Base-by-base conservation (phyloP, 2,888 invertebrate species). In the Drosophila anomelani region DNA sequence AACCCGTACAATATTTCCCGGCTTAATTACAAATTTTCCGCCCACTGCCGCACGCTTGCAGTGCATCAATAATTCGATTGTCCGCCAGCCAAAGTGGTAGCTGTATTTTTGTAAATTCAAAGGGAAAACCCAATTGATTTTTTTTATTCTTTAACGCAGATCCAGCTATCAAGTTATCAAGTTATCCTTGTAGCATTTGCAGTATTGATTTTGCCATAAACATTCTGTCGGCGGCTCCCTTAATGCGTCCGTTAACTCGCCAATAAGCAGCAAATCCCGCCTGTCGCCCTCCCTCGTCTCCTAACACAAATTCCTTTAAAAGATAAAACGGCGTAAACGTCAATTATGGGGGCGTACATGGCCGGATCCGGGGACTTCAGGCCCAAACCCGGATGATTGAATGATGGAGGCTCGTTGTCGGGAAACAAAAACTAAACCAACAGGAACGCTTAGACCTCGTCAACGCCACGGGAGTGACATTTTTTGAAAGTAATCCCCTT, bases 231-330 rank as follows among this genome's bases (percentile, higher is more conserved):
- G 4, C 32, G 49, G 38, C 12, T 9, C 12, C 36, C 32, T 17
- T 59, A 64, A 66, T 66, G 47, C 32, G 29, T 53, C 68, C 75
- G 62, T 78, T 81, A 74, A 76, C 71, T 75, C 67, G 70, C 79
- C 66, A 83, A 83, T 79, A 85, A 82, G 59, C 82, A 57, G 78
- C 46, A 55, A 80, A 85, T 73, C 80, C 64, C 17, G 44, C 6
- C 56, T 39, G 46, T 29, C 47, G 32, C 12, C 26, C 29, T 8
- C 10, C 36, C n/a, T n/a, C 44, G 6, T 23, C 8, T 15, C 10
- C 26, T 8, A n/a, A 26, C 10, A 47, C 46, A 47, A 10, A 47
- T 59, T 76, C 69, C 78, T 76, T 66, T 63, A 53, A 80, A 75
- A 47, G 78, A 81, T 84, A 79, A 79, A 75, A 69, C 64, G 58